Evolutionary conservation across 2,888 invertebrate genomes (phyloP).

Genomic region (Luffia ferchaultella): DNA sequence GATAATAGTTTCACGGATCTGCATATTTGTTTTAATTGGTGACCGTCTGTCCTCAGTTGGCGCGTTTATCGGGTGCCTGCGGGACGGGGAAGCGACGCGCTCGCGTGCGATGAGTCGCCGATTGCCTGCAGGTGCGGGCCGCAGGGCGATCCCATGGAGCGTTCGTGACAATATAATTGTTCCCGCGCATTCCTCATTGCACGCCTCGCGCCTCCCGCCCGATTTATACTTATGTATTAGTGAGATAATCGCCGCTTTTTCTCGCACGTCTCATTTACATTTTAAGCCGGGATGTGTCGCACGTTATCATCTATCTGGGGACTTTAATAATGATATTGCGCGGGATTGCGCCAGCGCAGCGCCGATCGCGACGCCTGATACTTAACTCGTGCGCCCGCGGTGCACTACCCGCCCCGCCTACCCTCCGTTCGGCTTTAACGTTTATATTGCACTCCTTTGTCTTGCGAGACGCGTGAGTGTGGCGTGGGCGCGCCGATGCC

Average conservation of each 20-base stretch:
- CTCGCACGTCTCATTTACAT: slow-evolving; percentile 60
- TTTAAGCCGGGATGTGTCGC: slow-evolving; percentile 24
- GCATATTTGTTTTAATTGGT: background rate
- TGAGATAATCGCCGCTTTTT: slow-evolving; percentile 55
- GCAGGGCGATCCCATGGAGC: slow-evolving; percentile 20
- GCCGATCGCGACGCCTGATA: slow-evolving; percentile 22
- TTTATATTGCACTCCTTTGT: slow-evolving; percentile 23
- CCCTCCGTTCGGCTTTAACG: slow-evolving; percentile 13
- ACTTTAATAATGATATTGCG: slow-evolving; percentile 48
- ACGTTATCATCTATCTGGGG: slow-evolving; percentile 16
- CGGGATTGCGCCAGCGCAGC: slow-evolving; percentile 8
- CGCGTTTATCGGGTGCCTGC: background rate
- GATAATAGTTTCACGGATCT: background rate
- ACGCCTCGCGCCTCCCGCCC: slow-evolving; percentile 18
- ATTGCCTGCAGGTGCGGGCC: slow-evolving; percentile 29
- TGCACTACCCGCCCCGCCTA: slow-evolving; percentile 17
- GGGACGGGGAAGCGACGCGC: slow-evolving; percentile 15
- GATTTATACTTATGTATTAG: slow-evolving; percentile 57
- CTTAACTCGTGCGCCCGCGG: slow-evolving; percentile 18
- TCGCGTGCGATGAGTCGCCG: slow-evolving; percentile 25
- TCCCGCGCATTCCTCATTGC: slow-evolving; percentile 43
- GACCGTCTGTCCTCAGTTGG: background rate
- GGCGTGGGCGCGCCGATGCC: slow-evolving; percentile 17
- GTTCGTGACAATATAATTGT: slow-evolving; percentile 65
- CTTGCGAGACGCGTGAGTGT: slow-evolving; percentile 32